Evolutionary conservation across 2,888 invertebrate genomes (phyloP).

Genomic region (Camponotus fellah): DNA sequence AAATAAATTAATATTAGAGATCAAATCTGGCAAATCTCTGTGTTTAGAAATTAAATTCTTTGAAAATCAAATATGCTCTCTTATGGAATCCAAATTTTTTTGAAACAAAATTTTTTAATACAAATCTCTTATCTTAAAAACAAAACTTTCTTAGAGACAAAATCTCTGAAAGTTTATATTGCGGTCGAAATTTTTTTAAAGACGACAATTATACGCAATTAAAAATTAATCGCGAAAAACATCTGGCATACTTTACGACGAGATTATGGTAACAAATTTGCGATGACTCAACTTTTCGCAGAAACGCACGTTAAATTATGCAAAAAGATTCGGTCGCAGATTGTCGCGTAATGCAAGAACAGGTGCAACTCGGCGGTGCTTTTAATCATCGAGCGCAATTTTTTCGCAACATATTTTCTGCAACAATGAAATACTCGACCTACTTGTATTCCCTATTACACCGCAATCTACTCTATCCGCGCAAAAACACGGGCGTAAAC

Average conservation of each 20-base stretch:
- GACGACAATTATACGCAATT: not conserved
- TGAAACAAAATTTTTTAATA: not conserved
- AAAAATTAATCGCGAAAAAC: not conserved
- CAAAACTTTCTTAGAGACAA: not conserved
- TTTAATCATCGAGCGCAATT: slow-evolving; percentile 13
- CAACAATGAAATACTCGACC: slow-evolving; percentile 23
- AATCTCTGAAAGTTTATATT: not conserved
- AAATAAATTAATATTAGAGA: not conserved
- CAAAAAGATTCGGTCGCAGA: not conserved
- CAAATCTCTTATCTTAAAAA: not conserved
- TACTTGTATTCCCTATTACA: slow-evolving; percentile 11
- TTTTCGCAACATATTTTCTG: slow-evolving; percentile 8
- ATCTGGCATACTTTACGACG: not conserved
- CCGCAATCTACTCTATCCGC: slow-evolving; percentile 17
- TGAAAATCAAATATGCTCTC: not conserved
- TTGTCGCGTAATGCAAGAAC: not conserved
- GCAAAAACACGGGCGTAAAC: slow-evolving; percentile 31
- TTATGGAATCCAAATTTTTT: not conserved
- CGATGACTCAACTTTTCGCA: not conserved
- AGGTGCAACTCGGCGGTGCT: not conserved
- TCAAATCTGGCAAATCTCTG: not conserved
- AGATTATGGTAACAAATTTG: not conserved
- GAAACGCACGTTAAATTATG: slow-evolving; percentile 29
- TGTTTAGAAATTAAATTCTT: not conserved
- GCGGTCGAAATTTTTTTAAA: not conserved